A percentile compares a stretch with the other conserved stretches of the same genome.
Conservation (phyloP, 2,797 vertebrate genomes). For the Neomorphus geoffroyi region DNA sequence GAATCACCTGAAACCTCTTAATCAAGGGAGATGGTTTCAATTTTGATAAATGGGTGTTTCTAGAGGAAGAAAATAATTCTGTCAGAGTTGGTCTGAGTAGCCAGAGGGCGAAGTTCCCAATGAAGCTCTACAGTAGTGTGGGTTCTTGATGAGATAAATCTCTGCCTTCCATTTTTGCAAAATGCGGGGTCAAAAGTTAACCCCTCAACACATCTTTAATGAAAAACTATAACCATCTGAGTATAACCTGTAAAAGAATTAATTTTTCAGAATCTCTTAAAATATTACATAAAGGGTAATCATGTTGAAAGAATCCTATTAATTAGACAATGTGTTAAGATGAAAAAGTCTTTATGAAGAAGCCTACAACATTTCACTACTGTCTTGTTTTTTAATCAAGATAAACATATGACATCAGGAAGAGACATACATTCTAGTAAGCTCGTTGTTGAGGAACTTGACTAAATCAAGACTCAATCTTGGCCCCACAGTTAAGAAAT, state of each 20-base stretch:
- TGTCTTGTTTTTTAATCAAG: not conserved
- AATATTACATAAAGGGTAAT: slow-evolving; percentile 7
- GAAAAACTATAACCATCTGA: not conserved
- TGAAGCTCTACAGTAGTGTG: not conserved
- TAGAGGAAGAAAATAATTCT: not conserved
- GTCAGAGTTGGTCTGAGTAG: not conserved
- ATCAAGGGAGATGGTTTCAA: not conserved
- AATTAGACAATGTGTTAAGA: slow-evolving; percentile 31
- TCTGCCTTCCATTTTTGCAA: not conserved
- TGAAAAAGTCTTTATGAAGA: not conserved
- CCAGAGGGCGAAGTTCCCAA: slow-evolving; percentile 16
- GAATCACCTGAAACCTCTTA: not conserved
- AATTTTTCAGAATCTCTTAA: slow-evolving; percentile 35
- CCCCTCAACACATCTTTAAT: slow-evolving; percentile 2
- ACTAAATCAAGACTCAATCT: not conserved
- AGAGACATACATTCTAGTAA: not conserved
- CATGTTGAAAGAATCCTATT: slow-evolving; percentile 1
- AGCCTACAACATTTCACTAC: not conserved
- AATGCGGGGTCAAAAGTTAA: not conserved
- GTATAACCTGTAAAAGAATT: slow-evolving; percentile 24
- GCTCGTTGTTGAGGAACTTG: not conserved
- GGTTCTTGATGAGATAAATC: not conserved
- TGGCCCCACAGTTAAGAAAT: not conserved
- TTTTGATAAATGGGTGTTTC: not conserved
- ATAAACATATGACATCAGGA: not conserved